Evolutionary conservation across 1,140 invertebrate species (phyloP).

Genomic region (Drosophila ohnishii): DNA sequence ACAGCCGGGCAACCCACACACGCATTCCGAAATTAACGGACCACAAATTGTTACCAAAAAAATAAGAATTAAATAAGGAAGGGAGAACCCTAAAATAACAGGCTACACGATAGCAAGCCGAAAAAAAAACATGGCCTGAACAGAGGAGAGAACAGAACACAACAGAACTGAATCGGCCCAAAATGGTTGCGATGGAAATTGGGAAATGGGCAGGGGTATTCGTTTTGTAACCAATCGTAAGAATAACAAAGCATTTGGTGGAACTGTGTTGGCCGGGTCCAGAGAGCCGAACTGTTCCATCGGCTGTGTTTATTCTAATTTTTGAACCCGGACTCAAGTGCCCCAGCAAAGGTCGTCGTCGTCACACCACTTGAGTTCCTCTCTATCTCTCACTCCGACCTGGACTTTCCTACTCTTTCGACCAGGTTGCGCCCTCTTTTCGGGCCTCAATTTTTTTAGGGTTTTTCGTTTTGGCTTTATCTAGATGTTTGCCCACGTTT

Average conservation of each 20-base stretch:
- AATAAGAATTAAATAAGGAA: constrained; percentile 31
- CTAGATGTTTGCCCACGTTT: constrained; percentile 70
- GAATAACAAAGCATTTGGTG: constrained; percentile 62
- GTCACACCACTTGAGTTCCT: constrained; percentile 72
- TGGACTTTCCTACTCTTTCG: constrained; percentile 26
- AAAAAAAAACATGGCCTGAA: constrained; percentile 76
- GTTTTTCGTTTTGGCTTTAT: constrained; percentile 60
- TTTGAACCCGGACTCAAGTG: constrained; percentile 80
- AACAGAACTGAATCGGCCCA: constrained; percentile 29
- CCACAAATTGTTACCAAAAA: constrained; percentile 76
- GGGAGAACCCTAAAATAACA: constrained; percentile 74
- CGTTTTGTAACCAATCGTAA: constrained; percentile 81
- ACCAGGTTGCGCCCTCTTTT: constrained; percentile 61
- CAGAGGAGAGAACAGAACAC: neutral
- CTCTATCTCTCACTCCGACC: constrained; percentile 7
- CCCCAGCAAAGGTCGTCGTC: constrained; percentile 65
- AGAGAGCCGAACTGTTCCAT: constrained; percentile 61
- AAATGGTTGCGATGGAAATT: constrained; percentile 62
- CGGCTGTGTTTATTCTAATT: constrained; percentile 79
- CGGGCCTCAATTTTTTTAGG: constrained; percentile 14
- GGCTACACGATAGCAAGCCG: constrained; percentile 36
- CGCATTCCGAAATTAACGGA: constrained; percentile 40
- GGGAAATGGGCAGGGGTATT: constrained; percentile 17
- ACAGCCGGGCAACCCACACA: constrained; percentile 41
- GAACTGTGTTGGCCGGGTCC: constrained; percentile 33